Conservation (phyloP, 2,113 vertebrate genomes). For the Electrona antarctica region DNA sequence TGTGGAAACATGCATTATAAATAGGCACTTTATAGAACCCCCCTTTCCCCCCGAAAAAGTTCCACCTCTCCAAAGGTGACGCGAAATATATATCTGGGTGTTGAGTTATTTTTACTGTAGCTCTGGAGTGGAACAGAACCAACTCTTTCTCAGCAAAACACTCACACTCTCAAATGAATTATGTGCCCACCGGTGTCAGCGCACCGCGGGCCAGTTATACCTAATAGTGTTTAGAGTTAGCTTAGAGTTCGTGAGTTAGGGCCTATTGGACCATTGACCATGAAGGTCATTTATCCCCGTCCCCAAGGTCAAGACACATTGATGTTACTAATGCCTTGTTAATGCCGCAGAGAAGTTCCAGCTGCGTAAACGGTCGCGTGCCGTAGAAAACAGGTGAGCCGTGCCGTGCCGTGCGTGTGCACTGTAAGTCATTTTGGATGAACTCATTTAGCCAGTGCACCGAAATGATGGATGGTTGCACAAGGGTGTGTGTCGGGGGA, state of each 20-base stretch:
- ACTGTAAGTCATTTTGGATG: constrained; percentile 72
- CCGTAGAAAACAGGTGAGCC: constrained; percentile 68
- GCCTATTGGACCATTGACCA: constrained; percentile 66
- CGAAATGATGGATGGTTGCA: constrained; percentile 68
- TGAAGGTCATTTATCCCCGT: constrained; percentile 64
- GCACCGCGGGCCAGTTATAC: constrained; percentile 14
- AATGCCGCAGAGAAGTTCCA: constrained; percentile 72
- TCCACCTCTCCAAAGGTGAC: background rate
- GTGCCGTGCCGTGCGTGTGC: constrained; percentile 12
- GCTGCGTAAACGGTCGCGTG: constrained; percentile 70
- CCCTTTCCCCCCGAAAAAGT: constrained; percentile 7
- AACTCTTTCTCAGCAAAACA: constrained; percentile 31
- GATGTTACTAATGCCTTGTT: constrained; percentile 71
- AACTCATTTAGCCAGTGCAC: constrained; percentile 60
- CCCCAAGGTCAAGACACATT: constrained; percentile 64
- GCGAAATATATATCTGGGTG: constrained; percentile 11
- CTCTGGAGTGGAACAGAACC: constrained; percentile 15
- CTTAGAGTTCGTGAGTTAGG: constrained; percentile 52
- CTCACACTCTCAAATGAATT: constrained; percentile 18
- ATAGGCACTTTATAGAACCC: background rate
- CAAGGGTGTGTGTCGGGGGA: constrained; percentile 33
- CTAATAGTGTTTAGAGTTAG: constrained; percentile 32
- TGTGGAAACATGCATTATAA: too few relatives aligned
- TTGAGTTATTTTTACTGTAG: constrained; percentile 9
- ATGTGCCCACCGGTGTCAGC: constrained; percentile 44